Evolutionary conservation across 2,797 vertebrate genomes (phyloP).

Genomic region (Chrysocyon brachyurus): DNA sequence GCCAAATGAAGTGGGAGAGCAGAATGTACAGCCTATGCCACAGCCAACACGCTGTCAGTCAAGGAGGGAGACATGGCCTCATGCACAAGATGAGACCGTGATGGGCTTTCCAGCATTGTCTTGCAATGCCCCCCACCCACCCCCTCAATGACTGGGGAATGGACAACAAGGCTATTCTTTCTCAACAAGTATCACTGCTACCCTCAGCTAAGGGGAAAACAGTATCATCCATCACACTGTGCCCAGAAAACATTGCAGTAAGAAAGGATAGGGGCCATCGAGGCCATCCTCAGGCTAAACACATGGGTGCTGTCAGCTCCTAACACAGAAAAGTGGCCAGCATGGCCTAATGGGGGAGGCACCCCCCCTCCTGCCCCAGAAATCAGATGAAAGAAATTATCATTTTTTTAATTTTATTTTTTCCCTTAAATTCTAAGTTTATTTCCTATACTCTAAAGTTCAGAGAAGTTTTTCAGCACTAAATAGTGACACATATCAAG

Average conservation of each 20-base stretch:
- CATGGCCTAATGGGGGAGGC: neutral
- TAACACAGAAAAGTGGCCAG: neutral
- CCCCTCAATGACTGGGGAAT: neutral
- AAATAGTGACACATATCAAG: no score
- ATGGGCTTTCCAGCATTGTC: neutral
- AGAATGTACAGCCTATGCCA: accelerated
- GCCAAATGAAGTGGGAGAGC: neutral
- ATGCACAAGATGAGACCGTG: accelerated
- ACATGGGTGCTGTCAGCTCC: neutral
- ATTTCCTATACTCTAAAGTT: no score
- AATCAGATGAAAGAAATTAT: conserved; percentile 13
- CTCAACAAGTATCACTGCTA: neutral
- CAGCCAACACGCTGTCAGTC: neutral
- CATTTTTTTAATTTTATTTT: no score
- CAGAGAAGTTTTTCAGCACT: no score
- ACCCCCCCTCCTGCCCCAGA: neutral
- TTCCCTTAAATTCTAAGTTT: no score
- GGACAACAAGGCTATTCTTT: neutral
- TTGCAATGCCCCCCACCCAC: accelerated
- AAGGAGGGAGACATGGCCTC: accelerated
- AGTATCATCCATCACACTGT: neutral
- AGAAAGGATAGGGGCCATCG: neutral
- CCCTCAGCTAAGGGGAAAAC: neutral
- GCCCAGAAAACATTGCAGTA: neutral
- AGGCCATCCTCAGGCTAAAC: neutral